A percentile compares a stretch with the other conserved stretches of the same genome.
Evolutionary conservation across 2,797 vertebrate species (phyloP).

Genomic region (Aldrovandia affinis): DNA sequence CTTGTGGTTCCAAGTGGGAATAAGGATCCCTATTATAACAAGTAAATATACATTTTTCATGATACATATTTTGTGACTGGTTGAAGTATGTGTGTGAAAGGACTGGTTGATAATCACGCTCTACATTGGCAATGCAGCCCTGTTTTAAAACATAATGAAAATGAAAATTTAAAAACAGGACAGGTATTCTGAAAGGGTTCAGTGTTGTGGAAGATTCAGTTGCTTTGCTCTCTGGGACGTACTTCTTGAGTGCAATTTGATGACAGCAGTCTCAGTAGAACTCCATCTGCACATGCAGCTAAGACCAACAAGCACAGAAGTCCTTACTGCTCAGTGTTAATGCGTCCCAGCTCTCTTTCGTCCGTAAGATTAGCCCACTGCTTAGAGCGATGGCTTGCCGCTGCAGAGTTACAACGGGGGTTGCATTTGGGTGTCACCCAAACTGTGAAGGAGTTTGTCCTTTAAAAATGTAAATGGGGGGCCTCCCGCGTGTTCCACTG

Average conservation of each 20-base stretch:
- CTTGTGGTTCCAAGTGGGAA: not conserved
- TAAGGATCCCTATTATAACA: not conserved
- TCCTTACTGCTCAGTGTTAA: not conserved
- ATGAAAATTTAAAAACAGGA: not conserved
- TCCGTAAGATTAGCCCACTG: not conserved
- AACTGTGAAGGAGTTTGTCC: no score
- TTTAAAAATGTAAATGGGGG: no score
- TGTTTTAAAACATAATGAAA: slow-evolving; percentile 1
- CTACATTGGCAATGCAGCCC: not conserved
- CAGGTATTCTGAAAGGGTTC: not conserved
- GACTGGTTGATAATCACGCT: not conserved
- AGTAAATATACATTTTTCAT: not conserved
- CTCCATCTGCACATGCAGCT: not conserved
- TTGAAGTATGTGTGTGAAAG: not conserved
- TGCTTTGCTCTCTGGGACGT: not conserved
- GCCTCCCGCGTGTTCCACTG: no score
- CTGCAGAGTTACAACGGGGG: not conserved
- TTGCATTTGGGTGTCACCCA: not conserved
- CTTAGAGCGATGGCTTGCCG: not conserved
- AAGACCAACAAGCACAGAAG: not conserved
- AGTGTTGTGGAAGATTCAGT: not conserved
- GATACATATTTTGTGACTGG: not conserved
- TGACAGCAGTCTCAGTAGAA: not conserved
- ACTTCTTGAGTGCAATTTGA: not conserved
- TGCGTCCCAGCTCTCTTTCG: no score